Conservation (phyloP, 2,888 invertebrate species). For the Polyploca ridens region DNA sequence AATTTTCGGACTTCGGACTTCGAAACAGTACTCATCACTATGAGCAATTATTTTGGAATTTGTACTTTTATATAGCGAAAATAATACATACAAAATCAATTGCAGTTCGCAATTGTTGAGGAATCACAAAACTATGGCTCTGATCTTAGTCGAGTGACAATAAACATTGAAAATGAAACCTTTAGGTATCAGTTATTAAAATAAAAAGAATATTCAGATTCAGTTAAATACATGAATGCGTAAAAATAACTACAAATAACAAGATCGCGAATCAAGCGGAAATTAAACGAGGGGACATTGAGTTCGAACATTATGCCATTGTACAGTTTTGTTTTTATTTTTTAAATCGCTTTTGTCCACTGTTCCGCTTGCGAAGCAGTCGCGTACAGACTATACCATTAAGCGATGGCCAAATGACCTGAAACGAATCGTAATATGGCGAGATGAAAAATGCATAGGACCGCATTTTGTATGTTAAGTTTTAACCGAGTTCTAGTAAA, state of each 20-base stretch:
- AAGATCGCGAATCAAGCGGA: constrained; percentile 14
- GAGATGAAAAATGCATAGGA: constrained; percentile 5
- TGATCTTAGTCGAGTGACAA: too few species aligned
- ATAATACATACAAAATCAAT: too few species aligned
- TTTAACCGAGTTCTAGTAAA: background rate
- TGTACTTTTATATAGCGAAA: too few species aligned
- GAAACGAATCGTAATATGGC: constrained; percentile 8
- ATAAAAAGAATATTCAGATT: background rate
- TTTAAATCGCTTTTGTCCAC: constrained; percentile 6
- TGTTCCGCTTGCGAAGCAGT: constrained; percentile 6
- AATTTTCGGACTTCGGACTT: too few species aligned
- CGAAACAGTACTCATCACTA: too few species aligned
- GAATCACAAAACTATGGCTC: too few species aligned
- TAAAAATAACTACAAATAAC: constrained; percentile 6
- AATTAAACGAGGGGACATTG: constrained; percentile 19
- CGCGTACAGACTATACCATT: constrained; percentile 6
- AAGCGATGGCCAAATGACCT: constrained; percentile 6
- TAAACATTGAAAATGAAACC: too few species aligned
- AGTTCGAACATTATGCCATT: constrained; percentile 13
- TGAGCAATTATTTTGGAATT: too few species aligned
- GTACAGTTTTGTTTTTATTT: constrained; percentile 5
- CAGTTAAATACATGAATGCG: background rate
- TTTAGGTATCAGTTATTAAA: background rate
- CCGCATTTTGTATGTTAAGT: background rate
- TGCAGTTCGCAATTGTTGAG: too few species aligned